These are phyloP conservation scores for Habroteleia sp. DNA, from an alignment of 2,888 invertebrate genomes.

Conservation along the genomic window DNA sequence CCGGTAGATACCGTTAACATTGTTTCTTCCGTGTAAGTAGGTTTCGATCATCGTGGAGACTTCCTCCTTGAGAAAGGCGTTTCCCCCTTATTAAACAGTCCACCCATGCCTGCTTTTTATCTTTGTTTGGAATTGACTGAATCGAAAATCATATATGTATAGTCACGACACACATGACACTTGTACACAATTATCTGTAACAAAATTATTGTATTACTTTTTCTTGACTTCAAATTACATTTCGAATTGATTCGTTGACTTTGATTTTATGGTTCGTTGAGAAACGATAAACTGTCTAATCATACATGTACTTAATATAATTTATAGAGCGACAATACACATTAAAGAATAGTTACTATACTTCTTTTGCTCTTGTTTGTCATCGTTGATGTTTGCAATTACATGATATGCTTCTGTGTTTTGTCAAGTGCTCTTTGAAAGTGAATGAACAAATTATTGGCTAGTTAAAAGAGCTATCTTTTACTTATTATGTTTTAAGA, in stretches of 20 bases:
- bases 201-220: too few species aligned
- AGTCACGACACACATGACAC: constrained; percentile 21
- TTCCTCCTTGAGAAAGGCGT: constrained; percentile 59
- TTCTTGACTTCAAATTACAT: too few species aligned
- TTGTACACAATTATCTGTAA: constrained; percentile 1
- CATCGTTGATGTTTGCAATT: constrained; percentile 21
- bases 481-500: constrained; percentile 3
- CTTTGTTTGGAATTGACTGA: constrained; percentile 20
- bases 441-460: constrained; percentile 35
- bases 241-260: too few species aligned
- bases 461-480: not conserved
- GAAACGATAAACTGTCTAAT: too few species aligned
- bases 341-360: too few species aligned
- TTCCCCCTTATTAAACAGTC: constrained; percentile 61
- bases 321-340: too few species aligned
- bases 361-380: constrained; percentile 9
- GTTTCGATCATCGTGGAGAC: constrained; percentile 65
- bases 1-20: constrained; percentile 77
- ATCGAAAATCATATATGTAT: constrained; percentile 45
- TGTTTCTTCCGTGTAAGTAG: constrained; percentile 74
- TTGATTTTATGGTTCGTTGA: too few species aligned
- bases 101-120: constrained; percentile 2
- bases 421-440: constrained; percentile 38
- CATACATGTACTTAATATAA: too few species aligned
- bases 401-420: constrained; percentile 11